Evolutionary conservation across 2,113 vertebrate species (phyloP).

Genomic region (Paramormyrops kingsleyae): DNA sequence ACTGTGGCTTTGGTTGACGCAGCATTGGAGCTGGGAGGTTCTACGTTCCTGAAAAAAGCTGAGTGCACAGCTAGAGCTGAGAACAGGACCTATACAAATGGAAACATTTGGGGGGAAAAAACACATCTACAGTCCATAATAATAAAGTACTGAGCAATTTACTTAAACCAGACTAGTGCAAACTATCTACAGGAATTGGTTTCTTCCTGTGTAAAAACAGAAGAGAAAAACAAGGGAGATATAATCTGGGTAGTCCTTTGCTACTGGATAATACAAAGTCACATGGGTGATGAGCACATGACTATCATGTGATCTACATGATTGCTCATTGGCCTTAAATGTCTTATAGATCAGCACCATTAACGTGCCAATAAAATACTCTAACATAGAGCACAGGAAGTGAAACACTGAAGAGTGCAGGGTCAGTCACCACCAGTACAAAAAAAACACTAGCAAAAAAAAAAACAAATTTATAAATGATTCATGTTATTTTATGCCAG

Average conservation of each 20-base stretch:
- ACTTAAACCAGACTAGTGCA: neutral
- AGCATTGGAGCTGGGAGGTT: neutral
- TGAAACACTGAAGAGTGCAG: neutral
- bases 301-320: neutral
- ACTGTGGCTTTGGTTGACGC: neutral
- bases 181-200: neutral
- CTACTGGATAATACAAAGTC: neutral
- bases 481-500: neutral
- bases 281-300: neutral
- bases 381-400: conserved; percentile 94
- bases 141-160: neutral
- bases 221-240: neutral
- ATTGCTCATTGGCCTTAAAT: neutral
- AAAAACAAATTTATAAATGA: neutral
- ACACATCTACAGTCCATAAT: neutral
- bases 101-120: neutral
- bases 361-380: conserved; percentile 83
- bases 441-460: conserved; percentile 20
- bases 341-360: conserved; percentile 64
- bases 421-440: neutral
- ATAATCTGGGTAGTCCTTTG: neutral
- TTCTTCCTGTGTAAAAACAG: neutral
- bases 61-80: neutral
- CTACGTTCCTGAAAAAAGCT: neutral
- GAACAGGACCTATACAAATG: neutral